These are phyloP conservation scores for Hapalemur alaotrensis DNA, from an alignment of 2,797 vertebrate genomes.

Conservation along the genomic window DNA sequence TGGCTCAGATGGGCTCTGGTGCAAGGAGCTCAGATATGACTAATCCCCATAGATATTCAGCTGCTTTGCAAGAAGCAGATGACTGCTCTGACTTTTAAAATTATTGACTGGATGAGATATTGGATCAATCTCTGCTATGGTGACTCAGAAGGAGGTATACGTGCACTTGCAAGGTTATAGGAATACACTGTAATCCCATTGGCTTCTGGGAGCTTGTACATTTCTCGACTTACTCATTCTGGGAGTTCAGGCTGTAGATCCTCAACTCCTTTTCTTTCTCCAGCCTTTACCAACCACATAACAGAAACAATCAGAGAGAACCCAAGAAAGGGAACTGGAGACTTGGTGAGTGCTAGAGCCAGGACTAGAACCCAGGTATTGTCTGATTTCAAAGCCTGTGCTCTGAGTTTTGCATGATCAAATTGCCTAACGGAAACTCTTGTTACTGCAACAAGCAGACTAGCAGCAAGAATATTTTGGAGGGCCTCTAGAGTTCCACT, in stretches of 20 bases:
- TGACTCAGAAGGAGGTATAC: constrained; percentile 75
- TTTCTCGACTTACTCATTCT: constrained; percentile 82
- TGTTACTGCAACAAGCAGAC: background rate
- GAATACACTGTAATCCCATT: constrained; percentile 76
- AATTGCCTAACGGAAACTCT: background rate
- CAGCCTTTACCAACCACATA: constrained; percentile 74
- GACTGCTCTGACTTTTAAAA: constrained; percentile 79
- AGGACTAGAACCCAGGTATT: background rate
- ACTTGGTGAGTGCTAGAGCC: background rate
- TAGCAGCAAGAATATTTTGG: background rate
- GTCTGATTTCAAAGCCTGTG: background rate
- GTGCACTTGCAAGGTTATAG: constrained; percentile 81
- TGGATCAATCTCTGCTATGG: constrained; percentile 74
- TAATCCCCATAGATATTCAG: constrained; percentile 74
- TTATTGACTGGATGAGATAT: constrained; percentile 81
- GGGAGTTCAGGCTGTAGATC: constrained; percentile 79
- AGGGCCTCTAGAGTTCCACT: background rate
- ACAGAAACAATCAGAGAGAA: constrained; percentile 44
- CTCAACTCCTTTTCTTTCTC: constrained; percentile 82
- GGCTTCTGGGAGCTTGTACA: constrained; percentile 78
- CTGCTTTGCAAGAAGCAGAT: constrained; percentile 72
- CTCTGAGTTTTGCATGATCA: background rate
- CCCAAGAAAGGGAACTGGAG: background rate
- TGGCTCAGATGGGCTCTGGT: constrained; percentile 72
- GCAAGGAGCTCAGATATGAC: constrained; percentile 76